A percentile compares a stretch with the other conserved stretches of the same genome.
These are phyloP conservation scores for Belonocnema kinseyi DNA, from an alignment of 1,140 invertebrate species.

Conservation along the genomic window DNA sequence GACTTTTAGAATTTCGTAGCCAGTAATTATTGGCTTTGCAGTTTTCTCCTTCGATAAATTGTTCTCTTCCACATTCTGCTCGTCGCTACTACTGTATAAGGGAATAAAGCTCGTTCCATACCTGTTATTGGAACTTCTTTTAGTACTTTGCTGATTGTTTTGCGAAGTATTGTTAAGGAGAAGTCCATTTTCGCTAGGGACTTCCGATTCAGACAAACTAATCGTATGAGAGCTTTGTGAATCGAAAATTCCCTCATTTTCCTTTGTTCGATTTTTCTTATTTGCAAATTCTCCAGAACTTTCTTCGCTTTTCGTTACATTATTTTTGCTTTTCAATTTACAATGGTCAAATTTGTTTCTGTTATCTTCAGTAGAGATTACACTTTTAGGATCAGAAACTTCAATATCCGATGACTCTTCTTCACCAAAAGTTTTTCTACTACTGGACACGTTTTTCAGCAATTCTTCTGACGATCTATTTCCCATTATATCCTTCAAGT, in stretches of 20 bases:
- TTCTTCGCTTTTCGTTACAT: background rate
- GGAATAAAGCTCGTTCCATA: background rate
- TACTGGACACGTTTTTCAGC: too few relatives aligned
- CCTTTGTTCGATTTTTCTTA: background rate
- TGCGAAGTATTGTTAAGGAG: background rate
- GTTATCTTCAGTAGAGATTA: too few relatives aligned
- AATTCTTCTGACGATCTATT: too few relatives aligned
- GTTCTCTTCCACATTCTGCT: background rate
- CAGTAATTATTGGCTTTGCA: background rate
- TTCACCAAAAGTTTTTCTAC: too few relatives aligned
- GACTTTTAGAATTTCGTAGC: background rate
- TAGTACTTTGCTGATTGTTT: background rate
- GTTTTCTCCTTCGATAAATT: background rate
- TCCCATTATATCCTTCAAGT: too few relatives aligned
- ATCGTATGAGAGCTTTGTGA: background rate
- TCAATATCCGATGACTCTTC: too few relatives aligned
- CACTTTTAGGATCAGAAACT: too few relatives aligned
- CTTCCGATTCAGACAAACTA: background rate
- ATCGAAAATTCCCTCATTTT: background rate
- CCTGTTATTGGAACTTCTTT: background rate
- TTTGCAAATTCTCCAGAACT: background rate
- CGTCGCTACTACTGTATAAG: background rate
- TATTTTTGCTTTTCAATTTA: background rate
- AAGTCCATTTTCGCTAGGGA: background rate
- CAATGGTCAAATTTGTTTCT: too few relatives aligned